phyloP scores from a whole-genome alignment of 1,140 invertebrate species.

The Choristoneura fumiferana region DNA sequence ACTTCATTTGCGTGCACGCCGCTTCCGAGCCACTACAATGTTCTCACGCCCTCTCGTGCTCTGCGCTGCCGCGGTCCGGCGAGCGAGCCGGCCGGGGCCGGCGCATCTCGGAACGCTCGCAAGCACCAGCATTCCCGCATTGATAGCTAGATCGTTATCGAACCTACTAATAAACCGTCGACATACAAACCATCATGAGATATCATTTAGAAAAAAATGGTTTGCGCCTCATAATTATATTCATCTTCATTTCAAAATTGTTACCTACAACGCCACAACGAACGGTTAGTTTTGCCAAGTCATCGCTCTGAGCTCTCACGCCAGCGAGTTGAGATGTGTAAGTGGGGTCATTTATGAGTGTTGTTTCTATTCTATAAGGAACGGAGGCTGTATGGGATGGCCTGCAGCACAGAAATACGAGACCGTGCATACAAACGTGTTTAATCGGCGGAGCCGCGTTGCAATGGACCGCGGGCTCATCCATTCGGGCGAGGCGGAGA shows the following conservation, averaged over 20 bases:
- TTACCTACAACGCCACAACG: conserved; percentile 4
- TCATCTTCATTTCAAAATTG: conserved; percentile 21
- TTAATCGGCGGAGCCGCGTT: conserved; percentile 65
- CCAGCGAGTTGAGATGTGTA: conserved; percentile 38
- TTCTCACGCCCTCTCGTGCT: conserved; percentile 46
- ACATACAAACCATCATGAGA: conserved; percentile 26
- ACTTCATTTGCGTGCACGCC: conserved; percentile 55
- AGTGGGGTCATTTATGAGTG: conserved; percentile 43
- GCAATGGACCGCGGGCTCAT: conserved; percentile 39
- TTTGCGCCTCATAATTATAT: conserved; percentile 37
- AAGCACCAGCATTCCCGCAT: conserved; percentile 12
- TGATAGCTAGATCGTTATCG: conserved; percentile 28
- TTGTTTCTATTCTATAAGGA: conserved; percentile 42
- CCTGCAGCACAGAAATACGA: conserved; percentile 62
- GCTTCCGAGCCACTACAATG: conserved; percentile 37
- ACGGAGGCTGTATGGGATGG: conserved; percentile 29
- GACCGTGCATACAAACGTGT: conserved; percentile 73
- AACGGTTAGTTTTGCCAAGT: conserved; percentile 37
- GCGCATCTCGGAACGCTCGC: conserved; percentile 21
- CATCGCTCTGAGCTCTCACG: conserved; percentile 43
- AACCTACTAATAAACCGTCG: conserved; percentile 34
- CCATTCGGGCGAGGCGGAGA: conserved; percentile 49
- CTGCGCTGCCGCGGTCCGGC: background rate
- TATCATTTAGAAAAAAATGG: conserved; percentile 35
- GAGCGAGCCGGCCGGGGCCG: background rate